Evolutionary conservation across 2,797 vertebrate species (phyloP).

Genomic region (Phataginus tricuspis): DNA sequence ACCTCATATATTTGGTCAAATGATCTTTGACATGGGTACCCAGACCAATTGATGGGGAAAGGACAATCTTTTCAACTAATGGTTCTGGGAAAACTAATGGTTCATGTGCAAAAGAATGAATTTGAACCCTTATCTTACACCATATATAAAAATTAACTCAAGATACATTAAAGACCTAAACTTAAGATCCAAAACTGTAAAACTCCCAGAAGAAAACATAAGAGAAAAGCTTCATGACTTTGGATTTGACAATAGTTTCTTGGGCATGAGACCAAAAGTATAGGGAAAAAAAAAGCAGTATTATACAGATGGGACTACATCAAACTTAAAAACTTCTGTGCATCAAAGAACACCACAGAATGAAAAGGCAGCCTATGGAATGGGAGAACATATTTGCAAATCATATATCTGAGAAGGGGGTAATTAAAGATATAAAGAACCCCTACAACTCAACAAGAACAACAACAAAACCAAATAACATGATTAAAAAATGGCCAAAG

Average conservation of each 20-base stretch:
- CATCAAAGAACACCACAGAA: background rate
- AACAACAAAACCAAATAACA: background rate
- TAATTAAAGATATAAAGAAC: background rate
- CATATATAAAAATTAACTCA: background rate
- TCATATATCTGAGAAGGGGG: background rate
- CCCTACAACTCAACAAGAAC: background rate
- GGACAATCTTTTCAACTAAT: background rate
- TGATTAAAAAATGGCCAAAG: background rate
- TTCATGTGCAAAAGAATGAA: background rate
- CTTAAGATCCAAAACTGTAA: conserved; percentile 15
- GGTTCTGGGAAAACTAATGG: background rate
- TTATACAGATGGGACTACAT: background rate
- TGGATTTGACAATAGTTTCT: background rate
- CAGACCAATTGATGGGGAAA: background rate
- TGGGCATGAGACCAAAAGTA: background rate
- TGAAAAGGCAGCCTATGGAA: background rate
- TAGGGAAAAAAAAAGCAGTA: background rate
- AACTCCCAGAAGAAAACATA: background rate
- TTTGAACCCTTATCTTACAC: background rate
- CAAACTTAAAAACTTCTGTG: background rate
- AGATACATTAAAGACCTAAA: background rate
- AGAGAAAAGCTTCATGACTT: background rate
- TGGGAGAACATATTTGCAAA: background rate
- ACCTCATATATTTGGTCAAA: background rate
- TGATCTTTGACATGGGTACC: background rate